Percentiles rank a stretch among this genome's conserved stretches.
These are phyloP conservation scores for Delichon dasypus DNA, from an alignment of 2,797 vertebrate genomes.

Conservation along the genomic window DNA sequence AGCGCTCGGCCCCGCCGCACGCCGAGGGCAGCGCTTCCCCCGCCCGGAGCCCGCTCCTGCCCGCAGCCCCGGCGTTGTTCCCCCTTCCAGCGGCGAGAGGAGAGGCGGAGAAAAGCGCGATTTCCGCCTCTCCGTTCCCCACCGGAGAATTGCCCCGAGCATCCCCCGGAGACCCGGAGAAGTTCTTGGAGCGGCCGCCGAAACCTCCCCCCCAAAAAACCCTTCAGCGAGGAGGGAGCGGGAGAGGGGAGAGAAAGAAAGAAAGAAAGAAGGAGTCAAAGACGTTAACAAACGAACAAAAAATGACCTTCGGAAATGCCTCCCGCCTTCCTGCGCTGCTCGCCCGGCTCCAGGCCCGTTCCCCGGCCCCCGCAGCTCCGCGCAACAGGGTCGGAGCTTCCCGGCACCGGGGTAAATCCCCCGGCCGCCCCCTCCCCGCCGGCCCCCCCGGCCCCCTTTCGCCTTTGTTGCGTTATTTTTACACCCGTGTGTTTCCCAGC, in stretches of 20 bases:
- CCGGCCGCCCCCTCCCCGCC: background rate
- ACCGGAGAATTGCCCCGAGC: background rate
- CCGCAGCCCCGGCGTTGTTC: background rate
- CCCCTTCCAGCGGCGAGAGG: background rate
- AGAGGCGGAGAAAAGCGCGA: background rate
- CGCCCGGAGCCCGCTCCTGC: background rate
- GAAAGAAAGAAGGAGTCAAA: background rate
- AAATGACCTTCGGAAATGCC: background rate
- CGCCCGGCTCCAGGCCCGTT: background rate
- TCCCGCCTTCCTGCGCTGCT: background rate
- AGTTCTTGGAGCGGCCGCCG: background rate
- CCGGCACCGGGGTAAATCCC: background rate
- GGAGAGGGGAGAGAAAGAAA: background rate
- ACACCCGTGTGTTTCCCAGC: constrained; percentile 79
- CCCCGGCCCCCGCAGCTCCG: background rate
- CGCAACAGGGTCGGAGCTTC: background rate
- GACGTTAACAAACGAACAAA: background rate
- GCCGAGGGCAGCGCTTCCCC: background rate
- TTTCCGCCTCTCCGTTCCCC: background rate
- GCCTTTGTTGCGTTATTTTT: constrained; percentile 65
- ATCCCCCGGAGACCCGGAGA: background rate
- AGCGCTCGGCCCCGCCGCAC: background rate
- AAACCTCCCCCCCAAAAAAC: no score
- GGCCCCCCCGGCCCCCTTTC: background rate
- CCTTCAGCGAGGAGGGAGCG: background rate